Evolutionary conservation across 2,888 invertebrate species (phyloP).

Genomic region (Drosophila maculinotata): DNA sequence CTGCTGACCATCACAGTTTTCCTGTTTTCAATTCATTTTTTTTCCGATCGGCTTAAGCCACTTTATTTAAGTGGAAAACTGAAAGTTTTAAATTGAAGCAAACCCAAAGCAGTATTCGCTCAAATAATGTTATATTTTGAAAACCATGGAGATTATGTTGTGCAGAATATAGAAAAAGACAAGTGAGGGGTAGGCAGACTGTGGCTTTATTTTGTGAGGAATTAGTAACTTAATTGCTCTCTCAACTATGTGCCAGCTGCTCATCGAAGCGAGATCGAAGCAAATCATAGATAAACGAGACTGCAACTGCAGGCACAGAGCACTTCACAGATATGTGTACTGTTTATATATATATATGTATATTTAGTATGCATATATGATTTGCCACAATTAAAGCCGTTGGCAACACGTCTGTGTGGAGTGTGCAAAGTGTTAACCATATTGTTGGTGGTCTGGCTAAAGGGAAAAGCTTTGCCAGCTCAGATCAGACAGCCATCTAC

Average conservation of each 20-base stretch:
- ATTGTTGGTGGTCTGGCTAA: conserved; percentile 50
- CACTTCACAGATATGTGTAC: neutral
- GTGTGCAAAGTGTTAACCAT: conserved; percentile 66
- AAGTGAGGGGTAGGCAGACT: neutral
- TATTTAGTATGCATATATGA: conserved; percentile 57
- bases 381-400: conserved; percentile 71
- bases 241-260: conserved; percentile 6
- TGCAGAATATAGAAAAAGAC: neutral
- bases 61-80: no score
- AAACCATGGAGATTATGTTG: neutral
- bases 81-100: no score
- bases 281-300: conserved; percentile 8
- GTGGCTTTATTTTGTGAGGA: neutral
- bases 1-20: no score
- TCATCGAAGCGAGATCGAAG: conserved; percentile 14
- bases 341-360: no score
- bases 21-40: no score
- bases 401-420: conserved; percentile 44
- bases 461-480: neutral
- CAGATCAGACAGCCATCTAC: neutral
- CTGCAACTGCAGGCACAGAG: neutral
- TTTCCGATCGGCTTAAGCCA: no score
- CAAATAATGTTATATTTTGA: no score
- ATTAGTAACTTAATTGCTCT: conserved; percentile 31
- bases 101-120: no score